Percentiles rank a stretch among this genome's conserved stretches.
phyloP scores from a whole-genome alignment of 1,140 invertebrate genomes.

The Drosophila mauritiana region DNA sequence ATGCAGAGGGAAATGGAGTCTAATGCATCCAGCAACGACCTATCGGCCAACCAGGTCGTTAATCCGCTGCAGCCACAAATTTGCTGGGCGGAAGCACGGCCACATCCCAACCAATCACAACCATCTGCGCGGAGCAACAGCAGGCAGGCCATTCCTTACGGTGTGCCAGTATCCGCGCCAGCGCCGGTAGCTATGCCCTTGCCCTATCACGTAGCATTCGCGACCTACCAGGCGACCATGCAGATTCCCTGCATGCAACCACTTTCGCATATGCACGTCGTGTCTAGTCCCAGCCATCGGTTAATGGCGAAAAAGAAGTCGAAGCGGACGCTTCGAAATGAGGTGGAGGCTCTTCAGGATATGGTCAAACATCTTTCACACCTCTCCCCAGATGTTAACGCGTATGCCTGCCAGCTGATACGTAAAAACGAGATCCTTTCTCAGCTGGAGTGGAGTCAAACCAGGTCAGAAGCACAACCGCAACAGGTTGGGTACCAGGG shows the following conservation, averaged over 20 bases:
- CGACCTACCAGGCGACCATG: slow-evolving; percentile 21
- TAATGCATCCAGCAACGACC: background rate
- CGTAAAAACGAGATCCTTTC: slow-evolving; percentile 48
- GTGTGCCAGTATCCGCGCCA: slow-evolving; percentile 3
- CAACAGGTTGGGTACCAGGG: slow-evolving; percentile 17
- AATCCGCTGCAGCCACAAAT: background rate
- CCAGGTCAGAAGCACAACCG: background rate
- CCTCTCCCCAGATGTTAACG: slow-evolving; percentile 50
- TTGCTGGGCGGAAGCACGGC: slow-evolving; percentile 1
- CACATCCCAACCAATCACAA: background rate
- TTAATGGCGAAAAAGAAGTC: slow-evolving; percentile 23
- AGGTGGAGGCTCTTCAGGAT: slow-evolving; percentile 60
- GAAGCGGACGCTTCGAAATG: slow-evolving; percentile 34
- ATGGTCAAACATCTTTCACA: slow-evolving; percentile 43
- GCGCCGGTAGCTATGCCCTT: slow-evolving; percentile 18
- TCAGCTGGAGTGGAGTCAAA: slow-evolving; percentile 48
- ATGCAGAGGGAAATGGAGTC: slow-evolving; percentile 46
- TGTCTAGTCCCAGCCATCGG: background rate
- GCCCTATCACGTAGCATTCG: slow-evolving; percentile 9
- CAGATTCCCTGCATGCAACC: slow-evolving; percentile 9
- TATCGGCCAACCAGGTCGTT: background rate
- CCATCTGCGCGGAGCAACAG: background rate
- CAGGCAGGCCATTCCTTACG: background rate
- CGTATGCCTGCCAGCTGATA: slow-evolving; percentile 45
- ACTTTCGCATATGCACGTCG: slow-evolving; percentile 1